Conservation (phyloP, 2,888 invertebrate species). For the Drosophila kambysellisi region DNA sequence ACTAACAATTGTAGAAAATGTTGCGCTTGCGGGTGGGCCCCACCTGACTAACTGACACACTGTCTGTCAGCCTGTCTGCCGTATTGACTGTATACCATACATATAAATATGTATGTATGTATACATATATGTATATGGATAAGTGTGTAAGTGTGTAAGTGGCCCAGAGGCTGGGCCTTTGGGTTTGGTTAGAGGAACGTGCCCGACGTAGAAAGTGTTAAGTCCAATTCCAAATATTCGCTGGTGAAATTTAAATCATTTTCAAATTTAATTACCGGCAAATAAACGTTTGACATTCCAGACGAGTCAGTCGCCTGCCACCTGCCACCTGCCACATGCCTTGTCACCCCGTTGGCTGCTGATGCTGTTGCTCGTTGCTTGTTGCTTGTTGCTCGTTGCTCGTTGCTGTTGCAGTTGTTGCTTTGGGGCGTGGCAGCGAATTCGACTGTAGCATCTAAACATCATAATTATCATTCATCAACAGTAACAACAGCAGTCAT, state of each 20-base stretch:
- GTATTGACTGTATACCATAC: not conserved
- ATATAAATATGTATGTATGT: not conserved
- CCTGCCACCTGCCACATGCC: constrained; percentile 23
- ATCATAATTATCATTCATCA: constrained; percentile 12
- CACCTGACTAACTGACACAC: constrained; percentile 28
- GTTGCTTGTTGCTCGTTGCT: not conserved
- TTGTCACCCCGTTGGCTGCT: constrained; percentile 4
- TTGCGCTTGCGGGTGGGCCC: constrained; percentile 67
- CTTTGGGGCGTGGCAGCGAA: constrained; percentile 56
- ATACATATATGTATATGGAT: not conserved
- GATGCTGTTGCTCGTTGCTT: not conserved
- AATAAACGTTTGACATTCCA: constrained; percentile 79
- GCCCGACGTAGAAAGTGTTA: constrained; percentile 74
- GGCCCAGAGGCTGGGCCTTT: constrained; percentile 16
- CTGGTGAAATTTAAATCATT: constrained; percentile 81
- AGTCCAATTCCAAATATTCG: constrained; percentile 74
- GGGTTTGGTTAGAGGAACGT: constrained; percentile 35
- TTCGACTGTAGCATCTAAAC: constrained; percentile 46
- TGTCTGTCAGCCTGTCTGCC: not conserved
- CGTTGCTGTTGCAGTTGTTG: not conserved
- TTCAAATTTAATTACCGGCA: constrained; percentile 79
- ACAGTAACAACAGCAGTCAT: constrained; percentile 20
- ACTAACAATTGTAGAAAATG: constrained; percentile 13
- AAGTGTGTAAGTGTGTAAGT: constrained; percentile 17
- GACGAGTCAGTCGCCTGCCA: constrained; percentile 51